Conservation (phyloP, 2,888 invertebrate genomes). For the Mycogona germanica region DNA sequence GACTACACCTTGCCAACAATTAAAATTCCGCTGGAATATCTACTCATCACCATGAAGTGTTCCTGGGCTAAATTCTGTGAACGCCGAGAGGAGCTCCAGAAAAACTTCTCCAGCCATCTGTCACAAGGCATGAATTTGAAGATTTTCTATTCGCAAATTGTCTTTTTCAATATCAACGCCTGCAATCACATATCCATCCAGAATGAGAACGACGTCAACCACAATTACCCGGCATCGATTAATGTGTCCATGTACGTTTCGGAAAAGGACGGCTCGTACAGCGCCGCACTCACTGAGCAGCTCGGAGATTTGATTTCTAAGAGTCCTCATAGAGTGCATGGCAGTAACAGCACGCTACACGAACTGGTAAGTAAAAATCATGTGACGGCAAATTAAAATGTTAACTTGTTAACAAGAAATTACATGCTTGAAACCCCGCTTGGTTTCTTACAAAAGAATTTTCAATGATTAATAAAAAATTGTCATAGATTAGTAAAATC, state of each 20-base stretch:
- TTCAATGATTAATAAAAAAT: too few species aligned
- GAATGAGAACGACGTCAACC: not conserved
- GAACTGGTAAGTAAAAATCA: conserved; percentile 4
- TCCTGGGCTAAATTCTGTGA: conserved; percentile 22
- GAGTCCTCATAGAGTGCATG: conserved; percentile 20
- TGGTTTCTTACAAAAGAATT: too few species aligned
- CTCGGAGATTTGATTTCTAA: conserved; percentile 24
- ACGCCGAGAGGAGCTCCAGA: conserved; percentile 17
- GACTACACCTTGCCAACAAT: conserved; percentile 7
- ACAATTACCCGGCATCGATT: conserved; percentile 6
- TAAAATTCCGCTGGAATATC: conserved; percentile 1
- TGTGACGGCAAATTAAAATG: too few species aligned
- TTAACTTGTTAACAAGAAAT: too few species aligned
- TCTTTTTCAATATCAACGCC: conserved; percentile 14
- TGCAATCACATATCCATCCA: conserved; percentile 7
- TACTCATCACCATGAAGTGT: conserved; percentile 18
- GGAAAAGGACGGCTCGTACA: conserved; percentile 26
- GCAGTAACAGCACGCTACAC: conserved; percentile 12
- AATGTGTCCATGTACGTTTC: conserved; percentile 27
- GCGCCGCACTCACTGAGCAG: conserved; percentile 26
- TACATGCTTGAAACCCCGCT: too few species aligned
- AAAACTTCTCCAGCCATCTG: conserved; percentile 16
- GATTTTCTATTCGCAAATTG: conserved; percentile 2
- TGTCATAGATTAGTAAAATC: too few species aligned
- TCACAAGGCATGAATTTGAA: not conserved